Evolutionary conservation across 2,888 invertebrate genomes (phyloP).

Genomic region (Eristalinus aeneus): DNA sequence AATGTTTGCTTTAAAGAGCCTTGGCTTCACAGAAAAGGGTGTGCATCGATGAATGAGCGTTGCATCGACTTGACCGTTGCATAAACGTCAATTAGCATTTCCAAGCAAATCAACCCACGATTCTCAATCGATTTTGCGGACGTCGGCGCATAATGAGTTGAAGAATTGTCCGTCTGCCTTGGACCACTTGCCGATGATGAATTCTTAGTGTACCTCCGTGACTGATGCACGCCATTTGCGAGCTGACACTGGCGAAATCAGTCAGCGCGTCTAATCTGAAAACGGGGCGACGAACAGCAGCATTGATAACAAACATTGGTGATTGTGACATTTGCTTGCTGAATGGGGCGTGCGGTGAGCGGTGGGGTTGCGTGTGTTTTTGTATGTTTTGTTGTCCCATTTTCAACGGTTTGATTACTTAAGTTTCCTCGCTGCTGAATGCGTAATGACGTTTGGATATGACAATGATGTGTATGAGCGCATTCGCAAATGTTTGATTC

Average conservation of each 20-base stretch:
- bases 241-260: neutral
- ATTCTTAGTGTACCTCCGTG: neutral
- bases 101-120: neutral
- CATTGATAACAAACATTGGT: slow-evolving; percentile 50
- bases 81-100: slow-evolving; percentile 8
- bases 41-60: neutral
- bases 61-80: neutral
- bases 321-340: slow-evolving; percentile 43
- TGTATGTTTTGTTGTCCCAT: slow-evolving; percentile 54
- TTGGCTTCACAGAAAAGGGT: neutral
- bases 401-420: slow-evolving; percentile 48
- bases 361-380: slow-evolving; percentile 8
- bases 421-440: slow-evolving; percentile 54
- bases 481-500: neutral
- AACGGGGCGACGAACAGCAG: slow-evolving; percentile 8
- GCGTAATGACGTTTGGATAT: slow-evolving; percentile 39
- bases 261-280: neutral
- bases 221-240: neutral
- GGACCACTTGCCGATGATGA: neutral
- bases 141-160: neutral
- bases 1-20: neutral
- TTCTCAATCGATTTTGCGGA: slow-evolving; percentile 1
- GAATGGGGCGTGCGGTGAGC: neutral
- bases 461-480: neutral
- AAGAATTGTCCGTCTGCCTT: neutral